These are phyloP conservation scores for Myocastor coypus DNA, from an alignment of 2,113 vertebrate species.

Conservation along the genomic window DNA sequence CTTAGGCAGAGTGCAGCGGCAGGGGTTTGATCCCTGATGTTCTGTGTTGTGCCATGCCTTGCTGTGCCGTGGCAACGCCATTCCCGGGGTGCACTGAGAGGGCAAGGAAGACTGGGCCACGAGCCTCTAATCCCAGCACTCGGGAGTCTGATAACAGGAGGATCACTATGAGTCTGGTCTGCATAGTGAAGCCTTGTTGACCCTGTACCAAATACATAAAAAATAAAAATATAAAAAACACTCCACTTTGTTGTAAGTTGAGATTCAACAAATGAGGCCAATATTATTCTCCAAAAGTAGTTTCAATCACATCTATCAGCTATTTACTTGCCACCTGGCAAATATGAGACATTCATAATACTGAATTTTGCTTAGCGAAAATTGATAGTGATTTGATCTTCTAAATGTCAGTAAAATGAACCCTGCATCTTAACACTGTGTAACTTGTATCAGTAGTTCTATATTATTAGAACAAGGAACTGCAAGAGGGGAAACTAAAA, in stretches of 20 bases:
- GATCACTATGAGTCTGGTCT: too few relatives aligned
- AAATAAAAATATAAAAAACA: neutral
- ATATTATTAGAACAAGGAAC: slow-evolving; percentile 38
- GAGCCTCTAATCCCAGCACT: too few relatives aligned
- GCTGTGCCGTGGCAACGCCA: too few relatives aligned
- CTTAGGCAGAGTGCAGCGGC: too few relatives aligned
- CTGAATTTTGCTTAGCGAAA: slow-evolving; percentile 53
- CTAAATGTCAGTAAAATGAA: slow-evolving; percentile 61
- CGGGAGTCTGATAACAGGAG: too few relatives aligned
- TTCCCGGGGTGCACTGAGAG: too few relatives aligned
- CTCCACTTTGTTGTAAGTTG: slow-evolving; percentile 27
- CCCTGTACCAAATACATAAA: too few relatives aligned
- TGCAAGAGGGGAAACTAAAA: slow-evolving; percentile 36
- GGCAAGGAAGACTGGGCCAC: too few relatives aligned
- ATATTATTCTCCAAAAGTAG: neutral
- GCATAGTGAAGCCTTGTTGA: too few relatives aligned
- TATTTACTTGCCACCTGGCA: slow-evolving; percentile 49
- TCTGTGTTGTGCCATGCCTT: too few relatives aligned
- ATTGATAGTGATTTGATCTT: slow-evolving; percentile 56
- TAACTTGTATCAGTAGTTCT: slow-evolving; percentile 7
- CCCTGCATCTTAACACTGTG: slow-evolving; percentile 41
- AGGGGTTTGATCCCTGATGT: too few relatives aligned
- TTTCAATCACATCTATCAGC: slow-evolving; percentile 37
- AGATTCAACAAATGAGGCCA: neutral
- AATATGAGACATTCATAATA: slow-evolving; percentile 48